These are phyloP conservation scores for Hirtodrosophila trivittata DNA, from an alignment of 2,888 invertebrate genomes.

Conservation along the genomic window DNA sequence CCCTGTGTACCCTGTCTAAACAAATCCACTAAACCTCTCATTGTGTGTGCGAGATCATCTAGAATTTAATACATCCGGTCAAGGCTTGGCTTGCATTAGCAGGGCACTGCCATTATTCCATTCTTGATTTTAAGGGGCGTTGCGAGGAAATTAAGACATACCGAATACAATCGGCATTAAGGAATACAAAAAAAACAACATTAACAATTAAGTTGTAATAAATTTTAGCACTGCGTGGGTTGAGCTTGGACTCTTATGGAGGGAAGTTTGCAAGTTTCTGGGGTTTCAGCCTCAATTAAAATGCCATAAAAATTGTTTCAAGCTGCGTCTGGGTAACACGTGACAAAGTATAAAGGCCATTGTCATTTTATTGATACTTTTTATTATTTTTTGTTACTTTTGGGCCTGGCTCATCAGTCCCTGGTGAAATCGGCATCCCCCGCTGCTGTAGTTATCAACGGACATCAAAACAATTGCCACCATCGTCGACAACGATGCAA, in stretches of 20 bases:
- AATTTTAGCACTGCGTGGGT: conserved; percentile 67
- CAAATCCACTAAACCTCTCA: background rate
- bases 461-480: conserved; percentile 75
- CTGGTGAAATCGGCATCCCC: conserved; percentile 54
- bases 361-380: conserved; percentile 53
- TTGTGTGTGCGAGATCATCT: background rate
- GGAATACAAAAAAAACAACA: conserved; percentile 32
- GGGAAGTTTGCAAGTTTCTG: conserved; percentile 12
- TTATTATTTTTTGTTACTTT: conserved; percentile 31
- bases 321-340: conserved; percentile 49
- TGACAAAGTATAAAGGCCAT: conserved; percentile 69
- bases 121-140: conserved; percentile 40
- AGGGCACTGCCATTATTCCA: conserved; percentile 3
- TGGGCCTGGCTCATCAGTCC: conserved; percentile 35
- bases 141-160: conserved; percentile 60
- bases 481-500: conserved; percentile 37
- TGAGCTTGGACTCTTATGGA: conserved; percentile 23
- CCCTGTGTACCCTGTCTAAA: too few relatives aligned
- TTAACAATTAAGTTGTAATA: conserved; percentile 73
- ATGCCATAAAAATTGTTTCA: conserved; percentile 58
- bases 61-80: conserved; percentile 12
- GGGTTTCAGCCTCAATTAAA: conserved; percentile 63
- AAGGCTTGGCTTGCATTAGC: background rate
- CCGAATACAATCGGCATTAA: conserved; percentile 32
- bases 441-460: conserved; percentile 66